Conservation (phyloP, 2,888 invertebrate species). For the Notodonta ziczac region DNA sequence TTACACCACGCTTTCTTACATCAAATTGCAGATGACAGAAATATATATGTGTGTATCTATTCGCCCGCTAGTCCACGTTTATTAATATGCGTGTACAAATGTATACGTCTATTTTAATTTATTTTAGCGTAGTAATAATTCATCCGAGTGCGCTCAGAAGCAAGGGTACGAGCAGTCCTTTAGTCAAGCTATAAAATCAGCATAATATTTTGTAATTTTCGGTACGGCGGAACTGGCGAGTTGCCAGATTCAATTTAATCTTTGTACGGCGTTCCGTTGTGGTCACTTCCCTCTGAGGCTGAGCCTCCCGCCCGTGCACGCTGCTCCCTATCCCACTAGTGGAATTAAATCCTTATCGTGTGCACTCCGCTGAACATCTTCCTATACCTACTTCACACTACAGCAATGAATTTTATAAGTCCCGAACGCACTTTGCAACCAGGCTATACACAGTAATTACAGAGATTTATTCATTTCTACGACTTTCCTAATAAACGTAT, state of each 20-base stretch:
- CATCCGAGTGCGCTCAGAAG: constrained; percentile 16
- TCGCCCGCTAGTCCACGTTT: too few relatives aligned
- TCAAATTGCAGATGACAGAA: too few relatives aligned
- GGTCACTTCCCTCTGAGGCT: constrained; percentile 63
- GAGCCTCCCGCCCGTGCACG: constrained; percentile 53
- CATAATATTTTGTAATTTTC: constrained; percentile 76
- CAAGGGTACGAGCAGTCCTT: constrained; percentile 30
- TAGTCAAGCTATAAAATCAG: constrained; percentile 61
- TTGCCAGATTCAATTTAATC: constrained; percentile 75
- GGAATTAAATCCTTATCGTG: constrained; percentile 58
- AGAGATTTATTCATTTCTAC: too few relatives aligned
- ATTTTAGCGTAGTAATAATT: constrained; percentile 19
- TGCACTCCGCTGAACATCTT: constrained; percentile 36
- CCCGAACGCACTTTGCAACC: constrained; percentile 19
- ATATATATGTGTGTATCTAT: too few relatives aligned
- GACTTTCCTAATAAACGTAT: too few relatives aligned
- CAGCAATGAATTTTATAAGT: constrained; percentile 32
- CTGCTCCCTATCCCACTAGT: constrained; percentile 49
- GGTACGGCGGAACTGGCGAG: constrained; percentile 65
- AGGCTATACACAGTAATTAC: too few relatives aligned
- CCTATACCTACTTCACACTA: constrained; percentile 26
- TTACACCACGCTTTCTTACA: too few relatives aligned
- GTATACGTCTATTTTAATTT: constrained; percentile 1
- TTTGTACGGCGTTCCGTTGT: constrained; percentile 69
- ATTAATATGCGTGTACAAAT: neutral